phyloP scores from a whole-genome alignment of 1,140 invertebrate genomes.

The Bombus affinis region DNA sequence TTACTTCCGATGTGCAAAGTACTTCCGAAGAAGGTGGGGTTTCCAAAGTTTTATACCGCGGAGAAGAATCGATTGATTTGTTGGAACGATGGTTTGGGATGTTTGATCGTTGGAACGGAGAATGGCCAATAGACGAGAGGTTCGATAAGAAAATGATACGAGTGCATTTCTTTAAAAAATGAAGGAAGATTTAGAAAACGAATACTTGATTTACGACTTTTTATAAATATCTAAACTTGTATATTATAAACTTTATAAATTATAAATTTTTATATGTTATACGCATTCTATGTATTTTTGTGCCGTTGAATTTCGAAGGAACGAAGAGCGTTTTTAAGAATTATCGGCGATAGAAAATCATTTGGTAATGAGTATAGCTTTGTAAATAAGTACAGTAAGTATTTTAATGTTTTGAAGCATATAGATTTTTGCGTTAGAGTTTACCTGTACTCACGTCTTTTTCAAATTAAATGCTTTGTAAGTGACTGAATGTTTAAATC shows the following conservation, averaged over 20 bases:
- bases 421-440: too few relatives aligned
- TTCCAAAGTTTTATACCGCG: not conserved
- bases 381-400: not conserved
- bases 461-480: not conserved
- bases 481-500: not conserved
- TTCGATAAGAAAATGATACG: not conserved
- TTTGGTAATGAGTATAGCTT: not conserved
- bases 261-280: too few relatives aligned
- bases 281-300: too few relatives aligned
- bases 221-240: too few relatives aligned
- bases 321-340: not conserved
- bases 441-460: not conserved
- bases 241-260: too few relatives aligned
- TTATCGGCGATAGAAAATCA: not conserved
- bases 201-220: too few relatives aligned
- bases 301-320: too few relatives aligned
- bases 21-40: not conserved
- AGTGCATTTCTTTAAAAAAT: not conserved
- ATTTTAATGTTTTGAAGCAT: not conserved
- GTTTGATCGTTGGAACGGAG: not conserved
- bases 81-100: not conserved
- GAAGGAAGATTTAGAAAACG: too few relatives aligned
- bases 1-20: slow-evolving; percentile 19
- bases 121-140: not conserved
- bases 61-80: not conserved